A percentile compares a stretch with the other conserved stretches of the same genome.
phyloP scores from a whole-genome alignment of 2,113 vertebrate species.

The Pogona vitticeps region DNA sequence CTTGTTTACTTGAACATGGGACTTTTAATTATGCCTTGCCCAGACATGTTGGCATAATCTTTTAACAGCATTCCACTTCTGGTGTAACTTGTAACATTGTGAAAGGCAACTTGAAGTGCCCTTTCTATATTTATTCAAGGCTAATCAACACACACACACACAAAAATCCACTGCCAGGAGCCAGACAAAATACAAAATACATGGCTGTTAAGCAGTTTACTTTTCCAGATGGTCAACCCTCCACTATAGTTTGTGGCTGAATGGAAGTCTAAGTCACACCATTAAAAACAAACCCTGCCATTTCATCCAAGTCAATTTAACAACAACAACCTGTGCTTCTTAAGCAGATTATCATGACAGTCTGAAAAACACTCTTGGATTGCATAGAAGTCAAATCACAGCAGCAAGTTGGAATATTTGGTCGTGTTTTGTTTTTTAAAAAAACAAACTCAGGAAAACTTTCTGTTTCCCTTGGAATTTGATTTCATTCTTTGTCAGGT shows the following conservation, averaged over 20 bases:
- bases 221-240: slow-evolving; percentile 70
- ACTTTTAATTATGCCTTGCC: slow-evolving; percentile 37
- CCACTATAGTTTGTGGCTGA: slow-evolving; percentile 63
- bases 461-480: slow-evolving; percentile 32
- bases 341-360: slow-evolving; percentile 61
- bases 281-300: slow-evolving; percentile 55
- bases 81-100: slow-evolving; percentile 65
- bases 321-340: slow-evolving; percentile 54
- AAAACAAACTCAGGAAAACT: slow-evolving; percentile 55
- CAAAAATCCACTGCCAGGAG: slow-evolving; percentile 63
- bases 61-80: slow-evolving; percentile 49
- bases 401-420: slow-evolving; percentile 45
- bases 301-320: slow-evolving; percentile 54
- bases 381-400: slow-evolving; percentile 29
- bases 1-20: slow-evolving; percentile 31
- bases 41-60: slow-evolving; percentile 51
- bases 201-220: slow-evolving; percentile 68
- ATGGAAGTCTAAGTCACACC: slow-evolving; percentile 57
- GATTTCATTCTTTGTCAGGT: slow-evolving; percentile 33
- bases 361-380: slow-evolving; percentile 33
- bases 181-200: slow-evolving; percentile 74
- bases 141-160: slow-evolving; percentile 44
- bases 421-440: slow-evolving; percentile 44
- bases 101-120: slow-evolving; percentile 49
- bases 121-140: slow-evolving; percentile 61